A percentile compares a stretch with the other conserved stretches of the same genome.
phyloP scores from a whole-genome alignment of 64 coral and sea anemone species.

The Dendronephthya gigantea region DNA sequence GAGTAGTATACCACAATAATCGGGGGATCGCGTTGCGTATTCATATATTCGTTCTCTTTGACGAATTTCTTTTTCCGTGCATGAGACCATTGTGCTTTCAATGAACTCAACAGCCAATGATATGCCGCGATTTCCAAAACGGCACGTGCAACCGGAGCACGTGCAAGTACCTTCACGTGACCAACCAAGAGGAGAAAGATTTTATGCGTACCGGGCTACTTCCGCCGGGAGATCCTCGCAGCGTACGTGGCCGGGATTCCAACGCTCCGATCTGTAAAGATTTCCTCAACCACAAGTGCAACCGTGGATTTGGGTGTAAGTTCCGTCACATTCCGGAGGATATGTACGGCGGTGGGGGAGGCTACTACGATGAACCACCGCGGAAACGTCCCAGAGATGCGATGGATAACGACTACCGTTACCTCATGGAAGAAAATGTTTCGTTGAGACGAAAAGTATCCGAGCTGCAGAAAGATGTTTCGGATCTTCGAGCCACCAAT shows the following conservation, averaged over 20 bases:
- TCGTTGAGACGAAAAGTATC: constrained; percentile 55
- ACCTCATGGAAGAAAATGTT: constrained; percentile 85
- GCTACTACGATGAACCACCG: constrained; percentile 45
- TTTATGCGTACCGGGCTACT: constrained; percentile 71
- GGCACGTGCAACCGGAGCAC: constrained; percentile 74
- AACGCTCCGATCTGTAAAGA: constrained; percentile 79
- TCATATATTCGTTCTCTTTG: too few relatives aligned
- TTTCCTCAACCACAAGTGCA: constrained; percentile 84
- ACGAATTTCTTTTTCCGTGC: too few relatives aligned
- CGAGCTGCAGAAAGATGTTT: constrained; percentile 90
- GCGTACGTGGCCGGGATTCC: constrained; percentile 19
- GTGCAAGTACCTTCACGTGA: constrained; percentile 88
- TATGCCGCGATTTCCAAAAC: constrained; percentile 95
- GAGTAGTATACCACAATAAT: too few relatives aligned
- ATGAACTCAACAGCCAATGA: constrained; percentile 97
- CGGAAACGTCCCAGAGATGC: constrained; percentile 62
- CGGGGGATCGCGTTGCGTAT: too few relatives aligned
- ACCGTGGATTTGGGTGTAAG: constrained; percentile 61
- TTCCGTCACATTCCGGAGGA: constrained; percentile 71
- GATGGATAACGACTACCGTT: constrained; percentile 52
- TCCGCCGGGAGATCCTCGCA: constrained; percentile 34
- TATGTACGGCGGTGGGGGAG: constrained; percentile 20
- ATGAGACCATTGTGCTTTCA: too few relatives aligned
- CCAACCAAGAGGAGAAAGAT: constrained; percentile 75
- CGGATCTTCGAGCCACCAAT: constrained; percentile 82